phyloP scores from a whole-genome alignment of 1,140 invertebrate species.

The Pectinophora gossypiella region DNA sequence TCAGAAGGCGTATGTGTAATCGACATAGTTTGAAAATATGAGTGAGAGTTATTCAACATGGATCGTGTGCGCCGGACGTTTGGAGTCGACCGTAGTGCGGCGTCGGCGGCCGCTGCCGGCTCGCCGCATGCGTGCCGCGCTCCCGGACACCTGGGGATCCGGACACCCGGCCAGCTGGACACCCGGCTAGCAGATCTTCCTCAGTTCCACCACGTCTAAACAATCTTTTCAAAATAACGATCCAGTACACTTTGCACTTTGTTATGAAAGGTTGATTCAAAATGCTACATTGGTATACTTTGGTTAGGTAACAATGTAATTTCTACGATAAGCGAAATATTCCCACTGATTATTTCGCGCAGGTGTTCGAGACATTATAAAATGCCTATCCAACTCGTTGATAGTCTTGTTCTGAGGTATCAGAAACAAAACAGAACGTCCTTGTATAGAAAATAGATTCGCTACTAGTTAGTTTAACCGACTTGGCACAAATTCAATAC shows the following conservation, averaged over 20 bases:
- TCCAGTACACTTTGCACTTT: no score
- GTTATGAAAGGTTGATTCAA: no score
- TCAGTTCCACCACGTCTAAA: no score
- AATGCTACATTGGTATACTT: no score
- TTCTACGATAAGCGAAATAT: neutral
- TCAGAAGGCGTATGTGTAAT: conserved; percentile 20
- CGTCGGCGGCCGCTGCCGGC: no score
- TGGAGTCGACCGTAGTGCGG: no score
- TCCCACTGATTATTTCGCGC: neutral
- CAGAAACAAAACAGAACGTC: neutral
- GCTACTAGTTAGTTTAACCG: conserved; percentile 25
- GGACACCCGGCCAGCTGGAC: no score
- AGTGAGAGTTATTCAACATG: conserved; percentile 49
- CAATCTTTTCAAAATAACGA: no score
- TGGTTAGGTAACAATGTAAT: no score
- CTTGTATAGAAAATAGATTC: conserved; percentile 21
- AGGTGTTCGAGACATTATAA: neutral
- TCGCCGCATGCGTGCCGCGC: no score
- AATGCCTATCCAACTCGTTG: neutral
- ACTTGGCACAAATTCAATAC: conserved; percentile 45
- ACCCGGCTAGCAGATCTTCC: no score
- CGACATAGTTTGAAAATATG: conserved; percentile 56
- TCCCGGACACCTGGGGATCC: no score
- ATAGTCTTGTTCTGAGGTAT: neutral
- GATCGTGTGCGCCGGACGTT: conserved; percentile 15